phyloP scores from a whole-genome alignment of 2,113 vertebrate species.

The Blennius ocellaris region DNA sequence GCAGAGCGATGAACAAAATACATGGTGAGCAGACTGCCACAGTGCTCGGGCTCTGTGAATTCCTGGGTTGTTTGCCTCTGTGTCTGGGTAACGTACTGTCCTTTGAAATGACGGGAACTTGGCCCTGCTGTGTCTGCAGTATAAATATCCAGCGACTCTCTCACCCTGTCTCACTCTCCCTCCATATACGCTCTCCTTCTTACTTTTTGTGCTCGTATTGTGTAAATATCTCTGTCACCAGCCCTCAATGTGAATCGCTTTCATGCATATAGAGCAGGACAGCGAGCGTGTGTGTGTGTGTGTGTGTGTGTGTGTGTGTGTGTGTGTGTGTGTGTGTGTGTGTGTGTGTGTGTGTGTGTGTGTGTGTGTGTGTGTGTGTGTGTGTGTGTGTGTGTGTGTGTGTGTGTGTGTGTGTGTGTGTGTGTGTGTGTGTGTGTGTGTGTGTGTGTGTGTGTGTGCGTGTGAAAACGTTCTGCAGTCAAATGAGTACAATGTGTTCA shows the following conservation, averaged over 20 bases:
- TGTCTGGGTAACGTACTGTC: conserved; percentile 39
- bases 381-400: no score
- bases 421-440: no score
- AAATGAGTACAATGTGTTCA: neutral
- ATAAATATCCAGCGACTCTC: conserved; percentile 42
- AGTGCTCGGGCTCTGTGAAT: conserved; percentile 1
- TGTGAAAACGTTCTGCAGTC: neutral
- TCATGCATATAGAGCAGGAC: conserved; percentile 9
- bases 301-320: no score
- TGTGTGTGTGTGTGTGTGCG: conserved; percentile 1
- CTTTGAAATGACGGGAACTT: conserved; percentile 31
- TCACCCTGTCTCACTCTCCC: neutral
- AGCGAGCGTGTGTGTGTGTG: neutral
- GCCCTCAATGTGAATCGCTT: neutral
- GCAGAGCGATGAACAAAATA: neutral
- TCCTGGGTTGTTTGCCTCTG: conserved; percentile 35
- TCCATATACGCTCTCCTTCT: neutral
- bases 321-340: no score
- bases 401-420: no score
- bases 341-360: no score
- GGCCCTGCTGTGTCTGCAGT: conserved; percentile 28
- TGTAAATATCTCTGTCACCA: conserved; percentile 22
- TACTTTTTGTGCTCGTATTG: conserved; percentile 20
- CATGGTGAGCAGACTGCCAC: neutral
- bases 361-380: no score